phyloP scores from a whole-genome alignment of 2,888 invertebrate species.

The Amiota mariae region DNA sequence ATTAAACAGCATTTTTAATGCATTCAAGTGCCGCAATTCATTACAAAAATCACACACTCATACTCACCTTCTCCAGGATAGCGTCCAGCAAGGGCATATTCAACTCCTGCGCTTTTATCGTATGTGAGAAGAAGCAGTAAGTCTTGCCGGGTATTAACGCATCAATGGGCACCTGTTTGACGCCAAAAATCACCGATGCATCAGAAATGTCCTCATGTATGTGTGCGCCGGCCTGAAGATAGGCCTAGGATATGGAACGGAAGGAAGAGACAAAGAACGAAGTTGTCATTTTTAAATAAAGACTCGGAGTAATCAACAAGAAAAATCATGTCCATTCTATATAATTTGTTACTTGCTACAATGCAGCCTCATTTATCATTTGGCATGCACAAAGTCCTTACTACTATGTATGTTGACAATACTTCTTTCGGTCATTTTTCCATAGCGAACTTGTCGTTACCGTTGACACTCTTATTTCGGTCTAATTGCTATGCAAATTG shows the following conservation, averaged over 20 bases:
- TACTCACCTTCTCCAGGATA: conserved; percentile 84
- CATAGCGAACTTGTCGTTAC: no score
- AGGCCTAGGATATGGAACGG: conserved; percentile 78
- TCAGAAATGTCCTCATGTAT: conserved; percentile 97
- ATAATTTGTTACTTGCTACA: background rate
- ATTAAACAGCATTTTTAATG: conserved; percentile 48
- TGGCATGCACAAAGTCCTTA: background rate
- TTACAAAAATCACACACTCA: background rate
- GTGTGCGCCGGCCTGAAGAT: conserved; percentile 92
- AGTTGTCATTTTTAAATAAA: conserved; percentile 12
- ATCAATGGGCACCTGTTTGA: conserved; percentile 90
- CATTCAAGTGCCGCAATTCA: conserved; percentile 33
- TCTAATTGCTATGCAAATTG: conserved; percentile 6
- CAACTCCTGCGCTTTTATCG: conserved; percentile 98
- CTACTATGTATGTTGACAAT: background rate
- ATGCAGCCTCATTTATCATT: background rate
- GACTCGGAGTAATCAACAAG: background rate
- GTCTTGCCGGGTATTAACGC: conserved; percentile 95
- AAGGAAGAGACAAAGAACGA: background rate
- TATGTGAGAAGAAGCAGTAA: conserved; percentile 99
- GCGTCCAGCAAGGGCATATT: conserved; percentile 99
- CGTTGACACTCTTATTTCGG: background rate
- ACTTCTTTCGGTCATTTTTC: background rate
- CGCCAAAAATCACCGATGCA: conserved; percentile 96
- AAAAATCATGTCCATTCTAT: background rate